Evolutionary conservation across 2,113 vertebrate species (phyloP), one percentile per base, ranked within the genome.

Genomic region (Capra hircus): DNA sequence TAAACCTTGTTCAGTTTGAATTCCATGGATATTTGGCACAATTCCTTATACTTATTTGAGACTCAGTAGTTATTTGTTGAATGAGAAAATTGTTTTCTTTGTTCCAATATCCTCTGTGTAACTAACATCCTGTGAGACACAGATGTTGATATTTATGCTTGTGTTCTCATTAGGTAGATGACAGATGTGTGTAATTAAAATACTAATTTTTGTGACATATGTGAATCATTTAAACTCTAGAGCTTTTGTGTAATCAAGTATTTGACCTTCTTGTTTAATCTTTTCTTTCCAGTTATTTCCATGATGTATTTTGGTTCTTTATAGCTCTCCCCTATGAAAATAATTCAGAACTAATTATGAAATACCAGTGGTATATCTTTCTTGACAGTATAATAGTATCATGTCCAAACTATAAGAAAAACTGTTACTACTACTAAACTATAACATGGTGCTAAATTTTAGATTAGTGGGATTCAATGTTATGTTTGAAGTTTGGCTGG

Each of bases 241-340:
- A 95, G 12, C 11, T 93, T 98, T 59, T 94, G 53, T 96, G 55
- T 95, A 97, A 90, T 57, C 62, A 97, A 97, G 96, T 97, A 95
- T 94, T 96, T 95, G 95, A 91, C 28, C 33, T 85, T 90, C n/a
- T 6, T 60, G 7, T 87, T 92, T 94, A 77, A 82, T 90, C 11
- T 71, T 64, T 28, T 80, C n/a, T 9, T 45, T 40, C 28, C 52
- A 13, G 67, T 59, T 95, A 94, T 94, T 45, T 74, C 30, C 25
- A 23, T 59, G 13, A 81, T 77, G 16, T 95, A 91, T 28, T 30
- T 96, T 95, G 50, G 28, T 90, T 97, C 64, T 90, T 95, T 88
- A 43, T 77, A 88, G 30, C 45, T 83, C n/a, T 96, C 8, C 40
- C 57, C 33, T 78, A 50, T 23, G 1, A 80, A 92, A 95, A 82